These are phyloP conservation scores for Campoletis raptor DNA, from an alignment of 2,888 invertebrate genomes.

Conservation along the genomic window DNA sequence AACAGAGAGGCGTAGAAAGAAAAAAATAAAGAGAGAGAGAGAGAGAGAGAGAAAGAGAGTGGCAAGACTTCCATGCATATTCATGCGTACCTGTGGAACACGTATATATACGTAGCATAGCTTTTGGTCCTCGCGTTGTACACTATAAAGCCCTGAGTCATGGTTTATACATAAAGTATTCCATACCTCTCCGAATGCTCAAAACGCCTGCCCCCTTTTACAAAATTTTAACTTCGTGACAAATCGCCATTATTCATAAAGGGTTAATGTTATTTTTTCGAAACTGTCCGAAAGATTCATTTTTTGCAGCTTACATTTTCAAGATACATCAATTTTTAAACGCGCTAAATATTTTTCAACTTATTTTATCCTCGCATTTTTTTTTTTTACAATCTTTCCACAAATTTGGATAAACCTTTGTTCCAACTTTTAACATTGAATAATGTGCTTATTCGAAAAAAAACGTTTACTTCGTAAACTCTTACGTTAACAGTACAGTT, in stretches of 20 bases:
- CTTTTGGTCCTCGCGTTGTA: constrained; percentile 46
- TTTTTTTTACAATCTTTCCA: not conserved
- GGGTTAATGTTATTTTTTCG: not conserved
- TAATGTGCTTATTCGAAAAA: not conserved
- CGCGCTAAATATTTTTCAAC: not conserved
- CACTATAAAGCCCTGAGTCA: constrained; percentile 37
- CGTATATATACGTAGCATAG: constrained; percentile 29
- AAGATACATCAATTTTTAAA: not conserved
- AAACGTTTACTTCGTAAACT: not conserved
- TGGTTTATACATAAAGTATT: constrained; percentile 41
- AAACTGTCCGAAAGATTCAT: not conserved
- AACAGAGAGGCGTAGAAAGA: constrained; percentile 31
- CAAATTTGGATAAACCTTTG: not conserved
- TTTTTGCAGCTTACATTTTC: not conserved
- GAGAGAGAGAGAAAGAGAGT: constrained; percentile 32
- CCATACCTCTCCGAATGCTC: constrained; percentile 30
- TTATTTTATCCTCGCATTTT: not conserved
- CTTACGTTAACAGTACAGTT: not conserved
- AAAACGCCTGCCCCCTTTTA: constrained; percentile 37
- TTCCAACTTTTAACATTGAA: not conserved
- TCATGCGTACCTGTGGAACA: constrained; percentile 57
- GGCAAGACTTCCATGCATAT: constrained; percentile 47
- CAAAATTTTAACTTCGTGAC: constrained; percentile 25
- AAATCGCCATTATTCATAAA: constrained; percentile 14
- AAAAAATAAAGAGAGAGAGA: constrained; percentile 28